Conservation (phyloP, 2,797 vertebrate genomes). For the Lemur catta region DNA sequence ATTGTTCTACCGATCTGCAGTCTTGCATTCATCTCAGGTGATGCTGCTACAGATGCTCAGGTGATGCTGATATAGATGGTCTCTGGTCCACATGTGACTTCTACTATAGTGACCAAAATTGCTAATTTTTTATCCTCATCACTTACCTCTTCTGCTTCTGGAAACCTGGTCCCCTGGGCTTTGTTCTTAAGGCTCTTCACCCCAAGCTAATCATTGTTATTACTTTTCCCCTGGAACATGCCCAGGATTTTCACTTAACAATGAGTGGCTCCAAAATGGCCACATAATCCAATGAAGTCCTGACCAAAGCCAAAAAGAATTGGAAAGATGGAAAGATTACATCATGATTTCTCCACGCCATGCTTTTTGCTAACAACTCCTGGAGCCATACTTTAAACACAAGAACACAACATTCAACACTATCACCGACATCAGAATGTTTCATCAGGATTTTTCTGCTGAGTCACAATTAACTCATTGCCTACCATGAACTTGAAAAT, state of each 20-base stretch:
- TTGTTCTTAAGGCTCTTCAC: not conserved
- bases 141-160: not conserved
- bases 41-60: not conserved
- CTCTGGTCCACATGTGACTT: not conserved
- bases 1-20: not conserved
- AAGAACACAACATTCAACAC: not conserved
- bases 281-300: not conserved
- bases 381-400: not conserved
- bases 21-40: not conserved
- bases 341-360: not conserved
- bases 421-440: not conserved
- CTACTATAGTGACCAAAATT: not conserved
- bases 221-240: not conserved
- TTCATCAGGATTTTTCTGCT: not conserved
- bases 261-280: not conserved
- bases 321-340: not conserved
- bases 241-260: not conserved
- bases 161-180: not conserved
- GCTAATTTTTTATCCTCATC: not conserved
- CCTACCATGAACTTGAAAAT: not conserved
- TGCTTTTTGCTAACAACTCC: constrained; percentile 1
- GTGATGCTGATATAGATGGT: not conserved
- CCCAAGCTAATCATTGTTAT: not conserved
- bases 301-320: not conserved
- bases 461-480: not conserved